A percentile compares a stretch with the other conserved stretches of the same genome.
phyloP scores from a whole-genome alignment of 2,888 invertebrate species.

The Drosophila falleni region DNA sequence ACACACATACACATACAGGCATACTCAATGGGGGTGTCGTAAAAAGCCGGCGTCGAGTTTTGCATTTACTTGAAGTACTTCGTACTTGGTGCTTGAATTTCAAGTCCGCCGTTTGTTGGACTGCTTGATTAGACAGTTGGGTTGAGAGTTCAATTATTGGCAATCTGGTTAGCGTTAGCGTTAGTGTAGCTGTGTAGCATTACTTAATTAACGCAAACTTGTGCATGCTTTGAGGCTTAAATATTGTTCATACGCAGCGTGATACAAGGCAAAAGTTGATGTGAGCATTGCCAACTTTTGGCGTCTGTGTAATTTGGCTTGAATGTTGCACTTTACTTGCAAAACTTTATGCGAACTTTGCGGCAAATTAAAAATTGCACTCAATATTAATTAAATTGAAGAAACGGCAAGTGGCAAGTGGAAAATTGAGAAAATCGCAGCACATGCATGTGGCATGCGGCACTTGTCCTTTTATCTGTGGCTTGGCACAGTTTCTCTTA shows the following conservation, averaged over 20 bases:
- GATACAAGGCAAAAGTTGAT: constrained; percentile 26
- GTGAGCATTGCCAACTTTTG: constrained; percentile 18
- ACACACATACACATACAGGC: constrained; percentile 9
- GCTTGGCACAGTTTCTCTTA: constrained; percentile 27
- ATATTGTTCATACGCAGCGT: constrained; percentile 49
- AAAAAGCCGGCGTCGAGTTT: constrained; percentile 47
- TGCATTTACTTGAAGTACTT: constrained; percentile 56
- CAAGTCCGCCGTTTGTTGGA: constrained; percentile 22
- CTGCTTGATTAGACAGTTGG: constrained; percentile 54
- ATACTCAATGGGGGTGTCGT: constrained; percentile 34
- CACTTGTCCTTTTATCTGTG: constrained; percentile 28
- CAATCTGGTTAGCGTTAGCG: constrained; percentile 22
- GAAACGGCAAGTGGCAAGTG: constrained; percentile 19
- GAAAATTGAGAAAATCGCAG: constrained; percentile 18
- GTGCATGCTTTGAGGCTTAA: constrained; percentile 11
- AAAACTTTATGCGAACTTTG: constrained; percentile 19
- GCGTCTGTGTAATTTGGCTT: constrained; percentile 13
- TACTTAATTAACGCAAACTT: constrained; percentile 61
- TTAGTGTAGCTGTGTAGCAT: constrained; percentile 24
- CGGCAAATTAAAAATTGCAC: constrained; percentile 46
- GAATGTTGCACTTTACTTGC: constrained; percentile 20
- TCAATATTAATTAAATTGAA: constrained; percentile 67
- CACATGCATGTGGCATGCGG: constrained; percentile 19
- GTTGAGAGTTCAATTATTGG: constrained; percentile 38
- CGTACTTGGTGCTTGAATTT: constrained; percentile 13